A percentile compares a stretch with the other conserved stretches of the same genome.
Evolutionary conservation across 1,140 invertebrate genomes (phyloP).

Genomic region (Capitella teleta): DNA sequence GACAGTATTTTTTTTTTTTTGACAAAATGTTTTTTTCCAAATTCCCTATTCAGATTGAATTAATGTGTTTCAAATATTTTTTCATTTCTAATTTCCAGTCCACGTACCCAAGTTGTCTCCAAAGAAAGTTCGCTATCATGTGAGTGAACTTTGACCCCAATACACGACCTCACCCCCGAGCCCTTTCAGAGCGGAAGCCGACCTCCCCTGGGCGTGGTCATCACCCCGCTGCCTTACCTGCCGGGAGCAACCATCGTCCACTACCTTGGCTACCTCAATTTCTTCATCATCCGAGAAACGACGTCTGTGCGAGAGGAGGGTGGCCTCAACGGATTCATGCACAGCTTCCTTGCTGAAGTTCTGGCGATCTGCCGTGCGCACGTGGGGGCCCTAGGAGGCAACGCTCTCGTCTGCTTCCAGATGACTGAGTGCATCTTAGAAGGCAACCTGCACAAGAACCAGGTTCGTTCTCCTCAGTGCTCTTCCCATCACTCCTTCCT

Average conservation of each 20-base stretch:
- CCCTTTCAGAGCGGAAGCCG: background rate
- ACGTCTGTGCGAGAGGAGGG: constrained; percentile 77
- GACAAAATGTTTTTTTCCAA: no score
- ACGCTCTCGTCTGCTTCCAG: constrained; percentile 86
- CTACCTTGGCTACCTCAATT: constrained; percentile 85
- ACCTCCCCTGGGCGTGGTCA: constrained; percentile 18
- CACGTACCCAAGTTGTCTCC: no score
- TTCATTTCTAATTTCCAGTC: no score
- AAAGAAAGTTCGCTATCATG: no score
- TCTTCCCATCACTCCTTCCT: background rate
- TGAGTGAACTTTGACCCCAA: no score
- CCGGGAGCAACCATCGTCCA: constrained; percentile 67
- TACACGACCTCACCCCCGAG: no score
- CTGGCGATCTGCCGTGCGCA: constrained; percentile 83
- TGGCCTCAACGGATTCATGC: constrained; percentile 83
- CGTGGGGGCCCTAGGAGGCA: constrained; percentile 83
- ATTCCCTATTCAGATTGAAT: no score
- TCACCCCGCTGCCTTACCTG: constrained; percentile 71
- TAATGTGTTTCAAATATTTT: no score
- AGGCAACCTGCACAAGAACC: constrained; percentile 90
- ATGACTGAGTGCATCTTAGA: constrained; percentile 80
- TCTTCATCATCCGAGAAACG: constrained; percentile 89
- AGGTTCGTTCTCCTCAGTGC: constrained; percentile 49
- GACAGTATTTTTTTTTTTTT: no score
- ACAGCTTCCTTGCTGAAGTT: constrained; percentile 82